Evolutionary conservation across 2,888 invertebrate species (phyloP), one percentile per base, ranked within the genome.

Genomic region (Euclidia mi): DNA sequence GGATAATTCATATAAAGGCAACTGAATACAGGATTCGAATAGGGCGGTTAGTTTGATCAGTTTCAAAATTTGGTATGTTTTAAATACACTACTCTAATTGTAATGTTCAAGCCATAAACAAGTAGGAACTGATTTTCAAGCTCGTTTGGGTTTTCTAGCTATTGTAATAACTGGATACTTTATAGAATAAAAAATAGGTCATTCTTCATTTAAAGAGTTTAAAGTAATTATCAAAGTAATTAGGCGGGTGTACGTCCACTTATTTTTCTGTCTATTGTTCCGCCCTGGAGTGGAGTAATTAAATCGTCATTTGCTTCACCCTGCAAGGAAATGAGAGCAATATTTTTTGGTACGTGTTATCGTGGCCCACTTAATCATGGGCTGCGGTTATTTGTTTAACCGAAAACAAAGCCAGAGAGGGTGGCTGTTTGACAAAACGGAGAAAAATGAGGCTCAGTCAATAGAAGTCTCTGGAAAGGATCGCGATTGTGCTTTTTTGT

Each of bases 281-380:
- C 29, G 11, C 14, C 12, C 45, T 31, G 38, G 32, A 53, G 20
- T 70, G 52, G 58, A 76, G 68, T 79, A 80, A 82, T 87, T 85
- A 85, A 79, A 86, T 78, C 66, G 69, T 71, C 56, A 81, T 83
- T 87, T 78, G 69, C 73, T 74, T 76, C 50, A 65, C 47, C 51
- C 55, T 72, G 59, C 64, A 75, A 71, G 80, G 80, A 82, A 84
- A 79, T 66, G 69, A 71, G 73, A 64, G 75, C 65, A 71, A 73
- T 70, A 63, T 75, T 85, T 82, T 81, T 76, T 65, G 63, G 78
- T 56, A 67, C 75, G 66, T 68, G 78, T 79, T 80, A 83, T 80
- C 74, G 60, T 64, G 70, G 61, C 64, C 66, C 65, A 71, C 70
- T 82, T 79, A 82, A 79, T 81, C 79, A 81, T 71, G 62, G 61